These are phyloP conservation scores for Glyphotaelius pellucidus DNA, from an alignment of 2,888 invertebrate species.

Conservation along the genomic window DNA sequence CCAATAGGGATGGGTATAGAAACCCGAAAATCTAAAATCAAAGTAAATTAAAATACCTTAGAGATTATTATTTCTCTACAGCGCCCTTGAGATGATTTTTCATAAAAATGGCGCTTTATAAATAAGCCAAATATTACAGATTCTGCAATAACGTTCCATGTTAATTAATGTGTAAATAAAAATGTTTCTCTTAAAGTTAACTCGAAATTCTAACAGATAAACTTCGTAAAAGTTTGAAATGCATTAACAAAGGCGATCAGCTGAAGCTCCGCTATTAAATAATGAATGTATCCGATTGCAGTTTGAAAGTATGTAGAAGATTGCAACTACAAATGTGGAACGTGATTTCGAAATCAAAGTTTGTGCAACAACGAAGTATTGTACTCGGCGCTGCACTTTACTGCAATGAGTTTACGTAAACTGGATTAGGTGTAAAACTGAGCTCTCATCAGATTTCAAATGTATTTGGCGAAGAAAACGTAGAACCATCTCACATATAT, in stretches of 20 bases:
- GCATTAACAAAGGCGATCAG: neutral
- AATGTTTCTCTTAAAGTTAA: too few species aligned
- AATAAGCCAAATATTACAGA: too few species aligned
- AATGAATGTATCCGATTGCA: neutral
- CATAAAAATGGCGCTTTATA: too few species aligned
- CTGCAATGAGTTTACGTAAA: neutral
- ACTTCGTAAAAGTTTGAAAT: too few species aligned
- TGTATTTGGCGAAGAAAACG: neutral
- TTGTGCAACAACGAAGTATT: neutral
- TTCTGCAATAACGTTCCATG: too few species aligned
- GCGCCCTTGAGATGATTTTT: too few species aligned
- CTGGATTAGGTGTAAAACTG: neutral
- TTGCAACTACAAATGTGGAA: neutral
- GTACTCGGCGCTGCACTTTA: neutral
- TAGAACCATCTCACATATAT: too few species aligned
- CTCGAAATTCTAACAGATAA: too few species aligned
- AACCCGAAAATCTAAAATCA: neutral
- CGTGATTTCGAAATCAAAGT: neutral
- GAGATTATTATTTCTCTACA: too few species aligned
- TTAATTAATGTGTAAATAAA: too few species aligned
- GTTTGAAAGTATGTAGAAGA: neutral
- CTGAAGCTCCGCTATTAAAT: neutral
- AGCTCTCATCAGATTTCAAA: neutral
- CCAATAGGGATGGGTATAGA: neutral
- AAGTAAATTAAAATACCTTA: too few species aligned